Base-by-base conservation (phyloP, 2,888 invertebrate species). In the Meteorus colon region DNA sequence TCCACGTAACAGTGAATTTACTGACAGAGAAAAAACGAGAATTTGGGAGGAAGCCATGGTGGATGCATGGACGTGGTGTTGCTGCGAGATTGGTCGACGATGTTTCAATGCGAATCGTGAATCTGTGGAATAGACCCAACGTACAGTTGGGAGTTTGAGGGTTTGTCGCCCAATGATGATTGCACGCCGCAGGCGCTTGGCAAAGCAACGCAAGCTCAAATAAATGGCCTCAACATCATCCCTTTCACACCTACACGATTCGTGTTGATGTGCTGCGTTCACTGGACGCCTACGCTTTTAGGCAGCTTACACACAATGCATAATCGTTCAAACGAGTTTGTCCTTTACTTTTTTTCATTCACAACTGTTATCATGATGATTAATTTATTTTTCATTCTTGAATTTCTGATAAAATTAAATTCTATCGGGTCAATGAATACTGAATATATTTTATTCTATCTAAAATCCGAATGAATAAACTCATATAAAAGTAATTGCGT, bases 111-210 rank as follows among this genome's bases (percentile, higher is more conserved):
- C 77, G 80, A 83, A 81, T 81, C 81, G 80, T 8, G 81, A 81
- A 82, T 82, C 82, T 82, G 80, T 79, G 77, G 79, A 78, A 80
- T 77, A 77, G 77, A 71, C 8, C 24, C 70, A 60, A 68, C 72
- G 74, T 78, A 62, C 63, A 75, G 71, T 70, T 76, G 67, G 67
- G 59, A 74, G 75, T 77, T 71, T 72, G 73, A 69, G 78, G 75
- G 82, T 79, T 85, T 82, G 85, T 83, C 83, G 80, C 74, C 77
- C 79, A 78, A 80, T 85, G 84, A 84, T 84, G 85, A 86, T 86
- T 86, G 84, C 82, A 77, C 76, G 84, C 86, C 84, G 81, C 83
- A 83, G 84, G 79, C 79, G 81, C 66, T 83, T 79, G 82, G 83
- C 82, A 81, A 82, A 81, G 77, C 79, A 76, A 78, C 74, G 63